phyloP scores from a whole-genome alignment of 1,140 invertebrate species.

The Neoseiulus cucumeris region DNA sequence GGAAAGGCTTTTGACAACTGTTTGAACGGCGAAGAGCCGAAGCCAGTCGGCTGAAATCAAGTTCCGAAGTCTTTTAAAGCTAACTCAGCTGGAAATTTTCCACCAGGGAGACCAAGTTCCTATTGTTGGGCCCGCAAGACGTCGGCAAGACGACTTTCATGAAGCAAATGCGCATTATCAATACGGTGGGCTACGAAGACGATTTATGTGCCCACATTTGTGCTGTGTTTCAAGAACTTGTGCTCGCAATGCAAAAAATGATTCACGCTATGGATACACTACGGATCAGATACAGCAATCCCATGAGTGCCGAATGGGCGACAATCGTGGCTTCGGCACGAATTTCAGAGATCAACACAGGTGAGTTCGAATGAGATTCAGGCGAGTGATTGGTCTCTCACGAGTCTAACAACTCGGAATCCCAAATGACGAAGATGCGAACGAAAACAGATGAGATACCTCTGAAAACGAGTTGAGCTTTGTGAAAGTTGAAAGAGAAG shows the following conservation, averaged over 20 bases:
- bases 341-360: not conserved
- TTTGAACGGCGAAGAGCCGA: too few species aligned
- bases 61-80: too few species aligned
- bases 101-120: slow-evolving; percentile 4
- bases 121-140: not conserved
- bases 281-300: slow-evolving; percentile 80
- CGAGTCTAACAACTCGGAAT: too few species aligned
- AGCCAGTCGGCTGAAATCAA: too few species aligned
- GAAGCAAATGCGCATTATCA: slow-evolving; percentile 99
- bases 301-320: not conserved
- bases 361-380: not conserved
- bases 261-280: slow-evolving; percentile 97
- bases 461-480: too few species aligned
- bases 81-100: too few species aligned
- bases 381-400: too few species aligned
- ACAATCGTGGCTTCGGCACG: not conserved
- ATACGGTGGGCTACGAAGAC: slow-evolving; percentile 96
- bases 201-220: slow-evolving; percentile 96
- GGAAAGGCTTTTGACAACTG: too few species aligned
- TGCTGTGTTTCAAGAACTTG: slow-evolving; percentile 99
- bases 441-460: too few species aligned
- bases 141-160: slow-evolving; percentile 96
- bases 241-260: slow-evolving; percentile 99
- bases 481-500: too few species aligned
- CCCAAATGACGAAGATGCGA: too few species aligned